These are phyloP conservation scores for Drosophila glabriapex DNA, from an alignment of 2,888 invertebrate species.

Conservation along the genomic window DNA sequence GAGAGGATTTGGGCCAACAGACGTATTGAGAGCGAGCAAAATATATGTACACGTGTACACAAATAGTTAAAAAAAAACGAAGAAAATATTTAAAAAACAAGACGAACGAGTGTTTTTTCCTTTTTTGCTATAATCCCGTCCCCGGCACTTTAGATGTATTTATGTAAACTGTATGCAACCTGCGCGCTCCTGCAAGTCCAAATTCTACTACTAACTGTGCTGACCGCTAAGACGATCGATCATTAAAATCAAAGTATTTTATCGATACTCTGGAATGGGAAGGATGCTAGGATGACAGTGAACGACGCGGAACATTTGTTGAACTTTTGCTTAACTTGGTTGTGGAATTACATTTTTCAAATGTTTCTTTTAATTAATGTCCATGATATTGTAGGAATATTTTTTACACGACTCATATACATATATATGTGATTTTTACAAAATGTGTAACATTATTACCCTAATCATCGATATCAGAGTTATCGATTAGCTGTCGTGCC, in stretches of 20 bases:
- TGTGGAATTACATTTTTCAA: background rate
- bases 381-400: background rate
- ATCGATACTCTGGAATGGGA: slow-evolving; percentile 29
- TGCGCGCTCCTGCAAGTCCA: slow-evolving; percentile 20
- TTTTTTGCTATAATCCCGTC: slow-evolving; percentile 23
- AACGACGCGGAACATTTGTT: background rate
- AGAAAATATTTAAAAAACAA: slow-evolving; percentile 55
- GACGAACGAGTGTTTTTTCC: slow-evolving; percentile 37
- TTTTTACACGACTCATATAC: background rate
- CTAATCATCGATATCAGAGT: slow-evolving; percentile 32
- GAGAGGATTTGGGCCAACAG: slow-evolving; percentile 31
- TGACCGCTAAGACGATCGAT: slow-evolving; percentile 23
- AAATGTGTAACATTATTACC: background rate
- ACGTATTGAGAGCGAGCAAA: slow-evolving; percentile 30
- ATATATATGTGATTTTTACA: background rate
- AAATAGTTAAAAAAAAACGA: slow-evolving; percentile 62
- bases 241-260: background rate
- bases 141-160: slow-evolving; percentile 17
- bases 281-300: slow-evolving; percentile 25
- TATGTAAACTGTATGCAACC: slow-evolving; percentile 2
- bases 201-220: background rate
- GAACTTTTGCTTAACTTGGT: background rate
- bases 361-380: background rate
- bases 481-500: slow-evolving; percentile 40
- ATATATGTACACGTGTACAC: slow-evolving; percentile 48